Evolutionary conservation across 2,113 vertebrate genomes (phyloP).

Genomic region (Misgurnus mizolepis): DNA sequence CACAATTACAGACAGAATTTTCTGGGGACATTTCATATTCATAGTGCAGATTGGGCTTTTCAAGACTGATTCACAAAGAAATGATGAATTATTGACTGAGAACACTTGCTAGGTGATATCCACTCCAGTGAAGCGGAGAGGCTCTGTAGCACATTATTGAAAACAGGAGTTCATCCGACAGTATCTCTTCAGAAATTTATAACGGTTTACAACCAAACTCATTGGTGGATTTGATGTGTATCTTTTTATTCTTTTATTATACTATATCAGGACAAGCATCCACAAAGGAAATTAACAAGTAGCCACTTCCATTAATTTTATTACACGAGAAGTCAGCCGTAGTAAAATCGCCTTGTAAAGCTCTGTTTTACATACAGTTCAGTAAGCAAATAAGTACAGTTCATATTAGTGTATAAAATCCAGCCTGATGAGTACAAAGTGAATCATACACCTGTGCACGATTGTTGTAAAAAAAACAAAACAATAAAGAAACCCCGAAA

Average conservation of each 20-base stretch:
- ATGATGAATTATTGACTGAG: conserved; percentile 32
- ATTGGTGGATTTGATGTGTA: conserved; percentile 3
- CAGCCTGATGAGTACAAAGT: no score
- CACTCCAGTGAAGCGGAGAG: conserved; percentile 3
- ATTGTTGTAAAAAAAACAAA: no score
- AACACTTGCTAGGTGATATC: conserved; percentile 17
- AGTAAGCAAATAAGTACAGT: not conserved
- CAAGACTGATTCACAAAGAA: conserved; percentile 28
- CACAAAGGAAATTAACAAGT: conserved; percentile 24
- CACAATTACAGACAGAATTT: conserved; percentile 16
- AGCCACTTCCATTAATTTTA: not conserved
- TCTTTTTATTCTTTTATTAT: conserved; percentile 23
- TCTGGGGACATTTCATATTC: conserved; percentile 37
- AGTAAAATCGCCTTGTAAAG: not conserved
- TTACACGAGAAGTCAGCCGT: not conserved
- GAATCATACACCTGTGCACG: no score
- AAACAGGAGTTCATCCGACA: not conserved
- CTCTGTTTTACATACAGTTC: not conserved
- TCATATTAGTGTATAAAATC: no score
- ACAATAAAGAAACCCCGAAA: no score
- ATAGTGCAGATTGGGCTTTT: conserved; percentile 23
- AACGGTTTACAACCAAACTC: conserved; percentile 2
- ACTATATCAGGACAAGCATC: conserved; percentile 4
- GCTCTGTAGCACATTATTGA: conserved; percentile 15
- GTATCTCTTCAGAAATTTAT: conserved; percentile 25